These are phyloP conservation scores for Elaphurus davidianus DNA, from an alignment of 2,113 vertebrate species.

Conservation along the genomic window DNA sequence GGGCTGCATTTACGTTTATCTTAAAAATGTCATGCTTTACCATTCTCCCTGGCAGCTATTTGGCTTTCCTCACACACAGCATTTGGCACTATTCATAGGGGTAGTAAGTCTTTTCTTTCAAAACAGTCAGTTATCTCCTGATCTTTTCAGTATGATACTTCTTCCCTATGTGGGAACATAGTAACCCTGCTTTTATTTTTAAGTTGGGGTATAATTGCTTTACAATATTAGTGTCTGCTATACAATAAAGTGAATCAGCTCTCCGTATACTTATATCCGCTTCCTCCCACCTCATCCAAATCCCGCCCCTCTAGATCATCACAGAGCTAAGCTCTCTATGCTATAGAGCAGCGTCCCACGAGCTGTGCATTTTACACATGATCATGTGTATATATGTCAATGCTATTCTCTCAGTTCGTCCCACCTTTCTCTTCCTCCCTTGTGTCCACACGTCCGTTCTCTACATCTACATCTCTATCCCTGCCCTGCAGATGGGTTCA, in stretches of 20 bases:
- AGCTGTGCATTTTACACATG: background rate
- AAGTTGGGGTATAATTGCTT: background rate
- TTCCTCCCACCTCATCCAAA: background rate
- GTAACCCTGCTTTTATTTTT: background rate
- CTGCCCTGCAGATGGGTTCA: background rate
- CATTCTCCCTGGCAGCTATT: conserved; percentile 7
- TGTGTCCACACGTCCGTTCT: background rate
- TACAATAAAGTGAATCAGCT: background rate
- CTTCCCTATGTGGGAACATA: background rate
- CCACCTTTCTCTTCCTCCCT: background rate
- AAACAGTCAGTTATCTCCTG: conserved; percentile 3
- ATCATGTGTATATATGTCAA: background rate
- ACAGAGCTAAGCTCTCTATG: background rate
- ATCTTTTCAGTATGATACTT: background rate
- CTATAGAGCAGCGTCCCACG: background rate
- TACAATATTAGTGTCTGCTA: background rate
- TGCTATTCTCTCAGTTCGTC: background rate
- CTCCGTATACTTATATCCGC: background rate
- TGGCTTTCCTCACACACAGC: background rate
- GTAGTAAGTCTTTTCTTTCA: conserved; percentile 47
- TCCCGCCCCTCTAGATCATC: background rate
- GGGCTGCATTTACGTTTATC: background rate
- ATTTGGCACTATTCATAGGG: background rate
- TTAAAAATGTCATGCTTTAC: conserved; percentile 48
- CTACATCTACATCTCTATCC: background rate